Evolutionary conservation across 2,888 invertebrate genomes (phyloP).

Genomic region (Stramonita haemastoma): DNA sequence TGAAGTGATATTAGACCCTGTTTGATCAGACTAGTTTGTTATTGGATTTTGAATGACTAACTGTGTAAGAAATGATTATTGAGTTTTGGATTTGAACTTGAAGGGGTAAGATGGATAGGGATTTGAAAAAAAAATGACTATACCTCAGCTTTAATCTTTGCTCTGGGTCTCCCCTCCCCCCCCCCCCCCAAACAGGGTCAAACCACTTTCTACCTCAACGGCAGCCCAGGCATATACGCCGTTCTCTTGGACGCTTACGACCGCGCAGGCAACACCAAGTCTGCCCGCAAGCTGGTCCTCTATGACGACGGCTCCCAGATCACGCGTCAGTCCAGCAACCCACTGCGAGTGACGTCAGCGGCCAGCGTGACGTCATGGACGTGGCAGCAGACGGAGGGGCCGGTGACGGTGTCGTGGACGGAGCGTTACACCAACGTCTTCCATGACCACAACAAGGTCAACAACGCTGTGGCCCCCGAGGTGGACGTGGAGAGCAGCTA

Average conservation of each 20-base stretch:
- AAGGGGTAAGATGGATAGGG: no score
- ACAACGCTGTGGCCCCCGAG: slow-evolving; percentile 31
- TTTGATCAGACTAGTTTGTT: no score
- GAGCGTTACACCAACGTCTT: slow-evolving; percentile 45
- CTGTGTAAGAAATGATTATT: no score
- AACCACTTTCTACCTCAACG: slow-evolving; percentile 5
- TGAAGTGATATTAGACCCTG: no score
- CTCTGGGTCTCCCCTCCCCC: not conserved
- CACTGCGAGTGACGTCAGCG: slow-evolving; percentile 42
- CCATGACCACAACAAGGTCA: slow-evolving; percentile 46
- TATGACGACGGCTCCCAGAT: slow-evolving; percentile 44
- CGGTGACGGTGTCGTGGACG: slow-evolving; percentile 40
- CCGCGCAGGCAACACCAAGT: slow-evolving; percentile 43
- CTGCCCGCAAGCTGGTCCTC: slow-evolving; percentile 40
- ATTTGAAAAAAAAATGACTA: no score
- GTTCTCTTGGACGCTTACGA: slow-evolving; percentile 38
- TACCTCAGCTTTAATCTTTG: no score
- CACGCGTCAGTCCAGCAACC: not conserved
- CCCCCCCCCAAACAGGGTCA: not conserved
- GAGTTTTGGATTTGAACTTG: no score
- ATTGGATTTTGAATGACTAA: no score
- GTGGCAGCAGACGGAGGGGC: slow-evolving; percentile 44
- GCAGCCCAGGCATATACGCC: slow-evolving; percentile 40
- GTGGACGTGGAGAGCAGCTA: slow-evolving; percentile 37
- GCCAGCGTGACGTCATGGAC: slow-evolving; percentile 37